Percentiles rank a stretch among this genome's conserved stretches.
phyloP scores from a whole-genome alignment of 2,797 vertebrate species.

The Spatula versicolor region DNA sequence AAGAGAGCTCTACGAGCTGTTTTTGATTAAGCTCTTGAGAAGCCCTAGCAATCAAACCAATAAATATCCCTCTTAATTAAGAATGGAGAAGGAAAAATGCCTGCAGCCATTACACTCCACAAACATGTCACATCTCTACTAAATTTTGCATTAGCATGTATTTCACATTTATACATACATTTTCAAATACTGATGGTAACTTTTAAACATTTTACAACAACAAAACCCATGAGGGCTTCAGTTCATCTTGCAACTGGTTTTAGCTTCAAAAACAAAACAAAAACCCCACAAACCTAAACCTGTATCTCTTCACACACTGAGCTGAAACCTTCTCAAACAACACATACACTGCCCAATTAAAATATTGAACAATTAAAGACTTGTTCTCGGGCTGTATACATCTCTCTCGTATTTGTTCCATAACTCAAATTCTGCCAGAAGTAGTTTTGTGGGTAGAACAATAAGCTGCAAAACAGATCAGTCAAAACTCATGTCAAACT shows the following conservation, averaged over 20 bases:
- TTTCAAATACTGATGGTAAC: not conserved
- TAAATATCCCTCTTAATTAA: not conserved
- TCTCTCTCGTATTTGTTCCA: not conserved
- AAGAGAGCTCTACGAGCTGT: not conserved
- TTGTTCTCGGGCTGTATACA: not conserved
- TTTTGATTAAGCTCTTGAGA: not conserved
- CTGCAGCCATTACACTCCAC: not conserved
- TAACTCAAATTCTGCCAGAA: not conserved
- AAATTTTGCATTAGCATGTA: too few relatives aligned
- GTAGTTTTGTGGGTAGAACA: not conserved
- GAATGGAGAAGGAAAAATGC: not conserved
- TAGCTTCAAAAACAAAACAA: not conserved
- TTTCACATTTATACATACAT: not conserved
- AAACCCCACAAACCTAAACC: not conserved
- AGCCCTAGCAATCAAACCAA: not conserved
- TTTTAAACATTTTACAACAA: not conserved
- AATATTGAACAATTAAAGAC: not conserved
- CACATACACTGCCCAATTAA: not conserved
- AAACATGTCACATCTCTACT: not conserved
- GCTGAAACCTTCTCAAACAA: not conserved
- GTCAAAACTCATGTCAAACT: slow-evolving; percentile 94
- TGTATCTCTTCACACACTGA: not conserved
- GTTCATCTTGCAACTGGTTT: not conserved
- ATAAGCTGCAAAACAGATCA: slow-evolving; percentile 63
- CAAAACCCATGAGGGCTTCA: not conserved